These are phyloP conservation scores for Trichogramma dendrolimi DNA, from an alignment of 2,888 invertebrate species.

Conservation along the genomic window DNA sequence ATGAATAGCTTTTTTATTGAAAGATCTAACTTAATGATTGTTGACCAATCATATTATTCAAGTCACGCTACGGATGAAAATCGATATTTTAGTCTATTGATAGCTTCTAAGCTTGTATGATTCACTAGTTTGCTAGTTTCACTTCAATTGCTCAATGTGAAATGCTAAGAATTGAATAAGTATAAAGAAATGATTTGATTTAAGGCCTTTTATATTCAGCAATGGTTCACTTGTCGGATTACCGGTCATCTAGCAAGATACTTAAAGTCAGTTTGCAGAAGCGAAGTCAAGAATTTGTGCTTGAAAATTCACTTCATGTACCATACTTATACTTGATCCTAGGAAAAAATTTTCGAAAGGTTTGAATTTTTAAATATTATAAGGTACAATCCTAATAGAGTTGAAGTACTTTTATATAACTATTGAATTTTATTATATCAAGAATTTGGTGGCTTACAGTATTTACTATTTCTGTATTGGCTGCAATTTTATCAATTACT, in stretches of 20 bases:
- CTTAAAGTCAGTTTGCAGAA: conserved; percentile 33
- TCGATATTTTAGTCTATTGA: too few species aligned
- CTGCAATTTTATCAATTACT: conserved; percentile 70
- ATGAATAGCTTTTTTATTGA: too few species aligned
- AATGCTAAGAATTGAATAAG: too few species aligned
- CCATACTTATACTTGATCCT: conserved; percentile 72
- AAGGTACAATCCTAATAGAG: background rate
- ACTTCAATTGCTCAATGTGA: too few species aligned
- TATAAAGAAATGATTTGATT: too few species aligned
- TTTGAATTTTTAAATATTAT: conserved; percentile 39
- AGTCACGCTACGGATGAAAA: too few species aligned
- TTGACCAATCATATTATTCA: too few species aligned
- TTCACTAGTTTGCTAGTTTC: too few species aligned
- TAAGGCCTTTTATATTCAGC: too few species aligned
- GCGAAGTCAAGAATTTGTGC: conserved; percentile 37
- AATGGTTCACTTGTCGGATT: conserved; percentile 14
- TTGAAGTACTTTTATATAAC: background rate
- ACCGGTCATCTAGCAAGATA: conserved; percentile 26
- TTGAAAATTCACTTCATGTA: conserved; percentile 62
- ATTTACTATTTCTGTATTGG: conserved; percentile 65
- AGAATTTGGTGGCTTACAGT: conserved; percentile 80
- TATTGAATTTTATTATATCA: conserved; percentile 20
- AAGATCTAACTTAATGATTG: too few species aligned
- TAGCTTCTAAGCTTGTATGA: too few species aligned
- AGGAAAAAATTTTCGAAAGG: conserved; percentile 74